These are phyloP conservation scores for Eledona agricola DNA, from an alignment of 2,888 invertebrate genomes.

Conservation along the genomic window DNA sequence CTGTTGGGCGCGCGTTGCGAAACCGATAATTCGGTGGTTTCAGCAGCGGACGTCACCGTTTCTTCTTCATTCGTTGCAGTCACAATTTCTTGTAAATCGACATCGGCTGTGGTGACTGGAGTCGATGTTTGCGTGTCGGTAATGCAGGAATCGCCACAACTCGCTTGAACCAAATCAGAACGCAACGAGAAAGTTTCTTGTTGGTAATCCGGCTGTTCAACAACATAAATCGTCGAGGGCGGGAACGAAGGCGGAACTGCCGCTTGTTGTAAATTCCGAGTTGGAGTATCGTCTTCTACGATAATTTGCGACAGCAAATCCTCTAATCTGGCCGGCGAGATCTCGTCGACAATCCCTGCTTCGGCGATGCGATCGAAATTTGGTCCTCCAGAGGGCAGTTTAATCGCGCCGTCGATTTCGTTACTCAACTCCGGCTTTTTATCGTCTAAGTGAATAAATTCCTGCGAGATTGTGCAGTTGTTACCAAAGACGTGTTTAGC, in stretches of 20 bases:
- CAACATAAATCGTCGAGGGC: no score
- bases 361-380: slow-evolving; percentile 56
- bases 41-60: neutral
- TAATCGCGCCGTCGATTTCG: slow-evolving; percentile 50
- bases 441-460: slow-evolving; percentile 53
- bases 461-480: slow-evolving; percentile 71
- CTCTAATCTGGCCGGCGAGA: slow-evolving; percentile 45
- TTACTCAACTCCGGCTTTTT: slow-evolving; percentile 53
- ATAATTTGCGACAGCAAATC: slow-evolving; percentile 59
- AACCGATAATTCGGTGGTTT: no score
- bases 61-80: neutral
- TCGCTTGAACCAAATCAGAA: no score
- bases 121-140: no score
- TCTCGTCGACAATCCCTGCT: slow-evolving; percentile 54
- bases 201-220: no score
- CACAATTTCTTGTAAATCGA: no score
- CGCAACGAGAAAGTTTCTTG: no score
- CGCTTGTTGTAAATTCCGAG: neutral
- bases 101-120: no score
- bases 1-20: no score
- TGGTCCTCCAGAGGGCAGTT: slow-evolving; percentile 24
- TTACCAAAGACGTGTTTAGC: slow-evolving; percentile 70
- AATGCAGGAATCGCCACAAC: no score
- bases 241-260: neutral
- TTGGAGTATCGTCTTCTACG: slow-evolving; percentile 7